Conservation (phyloP, 2,888 invertebrate species). For the Fragum fragum region DNA sequence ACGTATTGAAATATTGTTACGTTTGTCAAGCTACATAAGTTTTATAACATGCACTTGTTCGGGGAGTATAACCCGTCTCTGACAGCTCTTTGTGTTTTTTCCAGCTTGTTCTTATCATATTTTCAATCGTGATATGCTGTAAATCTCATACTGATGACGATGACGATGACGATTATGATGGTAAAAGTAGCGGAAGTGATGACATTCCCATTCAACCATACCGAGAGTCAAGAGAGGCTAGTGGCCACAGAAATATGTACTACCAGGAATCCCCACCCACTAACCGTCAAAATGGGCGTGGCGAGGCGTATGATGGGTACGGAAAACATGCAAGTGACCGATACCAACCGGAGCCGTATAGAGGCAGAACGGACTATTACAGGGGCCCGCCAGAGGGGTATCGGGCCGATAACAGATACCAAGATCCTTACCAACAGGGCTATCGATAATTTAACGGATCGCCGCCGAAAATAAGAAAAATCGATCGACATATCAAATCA, state of each 20-base stretch:
- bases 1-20: too few relatives aligned
- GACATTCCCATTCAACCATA: slow-evolving; percentile 64
- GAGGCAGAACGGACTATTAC: slow-evolving; percentile 58
- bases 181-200: slow-evolving; percentile 33
- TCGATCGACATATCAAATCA: neutral
- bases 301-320: slow-evolving; percentile 1
- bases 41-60: too few relatives aligned
- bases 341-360: slow-evolving; percentile 46
- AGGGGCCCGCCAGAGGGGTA: slow-evolving; percentile 61
- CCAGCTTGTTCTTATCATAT: slow-evolving; percentile 60
- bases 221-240: slow-evolving; percentile 39
- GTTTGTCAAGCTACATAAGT: too few relatives aligned
- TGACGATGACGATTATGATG: slow-evolving; percentile 40
- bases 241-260: slow-evolving; percentile 38
- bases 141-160: slow-evolving; percentile 27
- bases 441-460: neutral
- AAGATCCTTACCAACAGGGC: neutral
- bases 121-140: slow-evolving; percentile 61
- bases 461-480: neutral
- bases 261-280: slow-evolving; percentile 37
- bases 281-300: slow-evolving; percentile 11
- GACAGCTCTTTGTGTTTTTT: too few relatives aligned
- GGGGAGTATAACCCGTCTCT: too few relatives aligned
- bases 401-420: neutral
- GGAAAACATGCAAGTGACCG: slow-evolving; percentile 6